Percentiles rank a stretch among this genome's conserved stretches.
These are phyloP conservation scores for Nematolebias whitei DNA, from an alignment of 2,113 vertebrate species.

Conservation along the genomic window DNA sequence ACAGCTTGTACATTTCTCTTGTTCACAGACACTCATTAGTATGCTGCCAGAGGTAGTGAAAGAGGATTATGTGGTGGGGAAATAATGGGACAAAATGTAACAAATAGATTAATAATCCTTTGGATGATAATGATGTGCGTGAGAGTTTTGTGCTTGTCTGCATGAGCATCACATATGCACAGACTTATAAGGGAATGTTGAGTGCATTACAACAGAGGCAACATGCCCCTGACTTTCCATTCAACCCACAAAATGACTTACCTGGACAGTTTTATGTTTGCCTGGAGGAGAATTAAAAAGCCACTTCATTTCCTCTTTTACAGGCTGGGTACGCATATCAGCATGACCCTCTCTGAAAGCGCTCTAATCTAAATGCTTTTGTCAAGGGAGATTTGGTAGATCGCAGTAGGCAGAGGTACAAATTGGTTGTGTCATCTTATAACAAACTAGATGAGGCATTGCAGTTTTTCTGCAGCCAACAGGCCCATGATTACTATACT, in stretches of 20 bases:
- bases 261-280: slow-evolving; percentile 84
- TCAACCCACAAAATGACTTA: slow-evolving; percentile 81
- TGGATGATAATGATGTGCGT: slow-evolving; percentile 53
- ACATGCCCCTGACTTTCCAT: slow-evolving; percentile 67
- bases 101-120: slow-evolving; percentile 81
- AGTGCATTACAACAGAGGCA: slow-evolving; percentile 43
- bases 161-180: slow-evolving; percentile 17
- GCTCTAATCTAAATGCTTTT: slow-evolving; percentile 85
- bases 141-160: slow-evolving; percentile 22
- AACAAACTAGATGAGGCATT: slow-evolving; percentile 83
- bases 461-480: slow-evolving; percentile 80
- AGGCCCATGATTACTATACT: slow-evolving; percentile 79
- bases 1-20: slow-evolving; percentile 75
- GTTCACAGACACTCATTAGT: slow-evolving; percentile 88
- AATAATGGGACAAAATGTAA: slow-evolving; percentile 85
- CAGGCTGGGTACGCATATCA: slow-evolving; percentile 76
- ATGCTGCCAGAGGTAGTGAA: slow-evolving; percentile 87
- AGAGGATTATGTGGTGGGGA: slow-evolving; percentile 84
- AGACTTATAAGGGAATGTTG: slow-evolving; percentile 8
- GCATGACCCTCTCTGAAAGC: slow-evolving; percentile 72
- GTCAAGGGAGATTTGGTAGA: slow-evolving; percentile 85
- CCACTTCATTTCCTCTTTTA: slow-evolving; percentile 78
- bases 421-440: slow-evolving; percentile 86
- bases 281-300: slow-evolving; percentile 83
- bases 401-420: slow-evolving; percentile 80